Evolutionary conservation across 2,888 invertebrate genomes (phyloP).

Genomic region (Osmoderma eremita): DNA sequence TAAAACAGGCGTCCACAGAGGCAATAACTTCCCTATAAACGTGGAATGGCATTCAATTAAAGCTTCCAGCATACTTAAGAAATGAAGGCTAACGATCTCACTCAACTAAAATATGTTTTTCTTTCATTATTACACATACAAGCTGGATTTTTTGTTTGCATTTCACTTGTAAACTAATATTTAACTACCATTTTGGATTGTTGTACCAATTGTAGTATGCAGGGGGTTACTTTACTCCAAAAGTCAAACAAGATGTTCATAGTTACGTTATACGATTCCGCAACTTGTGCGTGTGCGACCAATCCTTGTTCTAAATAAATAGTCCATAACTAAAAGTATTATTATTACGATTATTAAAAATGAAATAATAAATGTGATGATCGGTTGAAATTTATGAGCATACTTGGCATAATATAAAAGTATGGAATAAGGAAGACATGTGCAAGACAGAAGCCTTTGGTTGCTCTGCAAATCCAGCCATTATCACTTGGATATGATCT

Average conservation of each 20-base stretch:
- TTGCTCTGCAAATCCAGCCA: conserved; percentile 97
- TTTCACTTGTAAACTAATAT: neutral
- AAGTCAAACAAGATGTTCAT: conserved; percentile 93
- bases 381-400: conserved; percentile 37
- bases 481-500: conserved; percentile 95
- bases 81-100: conserved; percentile 97
- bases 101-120: conserved; percentile 74
- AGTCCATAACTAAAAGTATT: conserved; percentile 83
- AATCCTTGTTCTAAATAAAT: conserved; percentile 94
- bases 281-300: conserved; percentile 71
- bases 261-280: conserved; percentile 78
- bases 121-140: no score
- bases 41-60: conserved; percentile 95
- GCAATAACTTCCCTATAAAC: conserved; percentile 88
- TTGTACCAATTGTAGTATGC: conserved; percentile 90
- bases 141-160: no score
- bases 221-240: conserved; percentile 98
- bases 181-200: conserved; percentile 86
- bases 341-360: neutral
- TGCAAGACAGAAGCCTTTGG: conserved; percentile 91
- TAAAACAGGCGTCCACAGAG: conserved; percentile 96
- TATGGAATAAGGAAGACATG: conserved; percentile 96
- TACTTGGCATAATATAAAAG: conserved; percentile 96
- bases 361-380: no score
- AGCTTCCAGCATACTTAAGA: conserved; percentile 93